These are phyloP conservation scores for Spermophilus dauricus DNA, from an alignment of 2,113 vertebrate genomes.

Conservation along the genomic window DNA sequence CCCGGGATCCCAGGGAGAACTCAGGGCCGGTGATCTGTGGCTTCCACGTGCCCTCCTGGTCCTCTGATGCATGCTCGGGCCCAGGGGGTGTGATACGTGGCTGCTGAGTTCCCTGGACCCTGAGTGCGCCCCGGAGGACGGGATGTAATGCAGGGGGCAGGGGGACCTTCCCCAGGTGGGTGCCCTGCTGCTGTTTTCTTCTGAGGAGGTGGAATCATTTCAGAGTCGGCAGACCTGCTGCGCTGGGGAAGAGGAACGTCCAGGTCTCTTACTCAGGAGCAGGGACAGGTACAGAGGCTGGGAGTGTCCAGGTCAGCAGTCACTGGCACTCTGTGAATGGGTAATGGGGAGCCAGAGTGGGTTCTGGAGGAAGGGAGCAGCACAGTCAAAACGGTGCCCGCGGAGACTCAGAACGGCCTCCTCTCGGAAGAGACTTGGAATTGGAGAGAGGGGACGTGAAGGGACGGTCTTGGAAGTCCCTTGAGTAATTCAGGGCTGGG, in stretches of 20 bases:
- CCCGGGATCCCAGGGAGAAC: too few relatives aligned
- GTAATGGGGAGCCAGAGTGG: not conserved
- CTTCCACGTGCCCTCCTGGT: not conserved
- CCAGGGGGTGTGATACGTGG: not conserved
- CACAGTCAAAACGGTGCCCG: not conserved
- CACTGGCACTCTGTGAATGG: not conserved
- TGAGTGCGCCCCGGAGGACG: not conserved
- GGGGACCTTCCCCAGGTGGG: rapidly evolving
- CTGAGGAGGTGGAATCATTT: not conserved
- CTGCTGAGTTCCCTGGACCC: not conserved
- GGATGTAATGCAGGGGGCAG: not conserved
- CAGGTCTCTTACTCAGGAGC: not conserved
- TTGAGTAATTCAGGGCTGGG: not conserved
- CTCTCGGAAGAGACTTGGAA: not conserved
- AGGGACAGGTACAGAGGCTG: not conserved
- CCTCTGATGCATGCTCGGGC: not conserved
- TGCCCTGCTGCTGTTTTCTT: not conserved
- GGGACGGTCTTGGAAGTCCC: not conserved
- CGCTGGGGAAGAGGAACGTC: not conserved
- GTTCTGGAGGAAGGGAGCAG: not conserved
- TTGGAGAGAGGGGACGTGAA: not conserved
- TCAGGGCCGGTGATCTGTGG: too few relatives aligned
- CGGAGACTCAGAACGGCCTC: not conserved
- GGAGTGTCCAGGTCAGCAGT: not conserved
- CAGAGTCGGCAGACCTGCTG: not conserved